phyloP scores from a whole-genome alignment of 2,888 invertebrate genomes.

The Cantharis flavilabris region DNA sequence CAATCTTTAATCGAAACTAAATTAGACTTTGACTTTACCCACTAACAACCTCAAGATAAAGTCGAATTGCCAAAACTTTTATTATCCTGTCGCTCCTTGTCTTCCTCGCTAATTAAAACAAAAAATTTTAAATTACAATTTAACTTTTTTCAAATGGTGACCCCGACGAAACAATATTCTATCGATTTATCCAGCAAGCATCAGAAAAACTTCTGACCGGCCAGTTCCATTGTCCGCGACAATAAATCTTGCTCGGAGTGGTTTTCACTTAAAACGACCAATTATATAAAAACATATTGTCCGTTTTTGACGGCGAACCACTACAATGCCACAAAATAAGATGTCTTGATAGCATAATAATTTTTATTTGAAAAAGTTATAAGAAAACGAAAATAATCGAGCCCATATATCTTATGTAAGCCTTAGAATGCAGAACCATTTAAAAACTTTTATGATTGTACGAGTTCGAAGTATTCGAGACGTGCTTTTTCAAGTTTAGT shows the following conservation, averaged over 20 bases:
- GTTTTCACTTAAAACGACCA: background rate
- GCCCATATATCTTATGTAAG: slow-evolving; percentile 42
- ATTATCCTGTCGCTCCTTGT: slow-evolving; percentile 10
- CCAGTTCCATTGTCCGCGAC: background rate
- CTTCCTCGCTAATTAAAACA: background rate
- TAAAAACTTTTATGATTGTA: slow-evolving; percentile 47
- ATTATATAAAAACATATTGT: background rate
- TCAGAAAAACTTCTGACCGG: background rate
- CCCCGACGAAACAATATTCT: background rate
- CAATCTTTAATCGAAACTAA: slow-evolving; percentile 30
- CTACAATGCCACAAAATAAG: background rate
- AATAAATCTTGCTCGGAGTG: background rate
- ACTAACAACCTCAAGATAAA: slow-evolving; percentile 18
- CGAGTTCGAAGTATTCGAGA: slow-evolving; percentile 43
- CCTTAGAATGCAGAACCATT: slow-evolving; percentile 43
- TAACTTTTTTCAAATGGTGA: background rate
- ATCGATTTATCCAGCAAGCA: background rate
- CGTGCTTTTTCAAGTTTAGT: slow-evolving; percentile 44
- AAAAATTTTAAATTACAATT: background rate
- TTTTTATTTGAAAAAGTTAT: slow-evolving; percentile 24
- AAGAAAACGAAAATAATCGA: slow-evolving; percentile 23
- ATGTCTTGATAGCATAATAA: slow-evolving; percentile 7
- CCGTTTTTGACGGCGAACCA: background rate
- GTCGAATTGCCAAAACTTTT: slow-evolving; percentile 19
- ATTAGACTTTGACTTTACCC: slow-evolving; percentile 15